Percentiles rank a stretch among this genome's conserved stretches.
Evolutionary conservation across 2,888 invertebrate genomes (phyloP).

Genomic region (Eupithecia abbreviata): DNA sequence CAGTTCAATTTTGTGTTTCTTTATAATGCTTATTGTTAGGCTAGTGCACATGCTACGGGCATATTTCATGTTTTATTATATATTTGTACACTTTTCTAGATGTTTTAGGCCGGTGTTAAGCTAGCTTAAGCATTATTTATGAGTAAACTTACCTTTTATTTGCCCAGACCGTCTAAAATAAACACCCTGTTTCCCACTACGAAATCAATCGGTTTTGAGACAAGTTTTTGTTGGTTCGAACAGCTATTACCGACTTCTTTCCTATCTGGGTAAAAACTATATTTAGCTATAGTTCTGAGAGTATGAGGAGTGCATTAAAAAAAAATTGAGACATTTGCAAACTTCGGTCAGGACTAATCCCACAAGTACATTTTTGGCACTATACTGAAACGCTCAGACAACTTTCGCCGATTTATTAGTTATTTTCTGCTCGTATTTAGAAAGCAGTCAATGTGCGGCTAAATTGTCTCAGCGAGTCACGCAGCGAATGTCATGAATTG

Average conservation of each 20-base stretch:
- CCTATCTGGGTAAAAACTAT: no score
- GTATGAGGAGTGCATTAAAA: no score
- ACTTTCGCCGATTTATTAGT: no score
- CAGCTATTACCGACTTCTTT: no score
- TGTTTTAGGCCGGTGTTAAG: slow-evolving; percentile 2
- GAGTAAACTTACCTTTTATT: background rate
- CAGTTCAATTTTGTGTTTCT: slow-evolving; percentile 4
- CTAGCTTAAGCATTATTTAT: background rate
- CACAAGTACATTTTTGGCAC: no score
- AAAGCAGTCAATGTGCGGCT: no score
- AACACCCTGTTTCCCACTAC: background rate
- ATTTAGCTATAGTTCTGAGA: no score
- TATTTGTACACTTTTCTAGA: background rate
- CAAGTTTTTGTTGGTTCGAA: no score
- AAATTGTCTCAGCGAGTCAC: background rate
- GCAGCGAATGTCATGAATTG: background rate
- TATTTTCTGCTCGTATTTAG: no score
- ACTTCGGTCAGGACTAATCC: no score
- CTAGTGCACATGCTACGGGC: slow-evolving; percentile 20
- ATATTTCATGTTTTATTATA: background rate
- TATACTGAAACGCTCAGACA: no score
- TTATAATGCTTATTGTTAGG: background rate
- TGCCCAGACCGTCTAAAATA: background rate
- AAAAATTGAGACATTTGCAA: no score
- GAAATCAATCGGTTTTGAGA: background rate